Base-by-base conservation (phyloP, 2,797 vertebrate species). In the Nyctibius grandis region DNA sequence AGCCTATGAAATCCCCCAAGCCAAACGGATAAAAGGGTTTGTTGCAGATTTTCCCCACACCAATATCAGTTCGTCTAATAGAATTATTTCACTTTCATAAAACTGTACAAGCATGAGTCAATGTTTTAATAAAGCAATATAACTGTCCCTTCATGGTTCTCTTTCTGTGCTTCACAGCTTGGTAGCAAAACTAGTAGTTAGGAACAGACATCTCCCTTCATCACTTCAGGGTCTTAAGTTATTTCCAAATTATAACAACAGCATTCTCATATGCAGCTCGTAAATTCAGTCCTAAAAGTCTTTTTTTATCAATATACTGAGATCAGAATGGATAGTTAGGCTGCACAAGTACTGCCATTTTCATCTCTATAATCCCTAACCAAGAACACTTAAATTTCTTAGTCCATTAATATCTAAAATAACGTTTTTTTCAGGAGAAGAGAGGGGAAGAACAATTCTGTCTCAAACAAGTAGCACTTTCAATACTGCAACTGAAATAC, bases 251-350 rank as follows among this genome's bases (percentile, higher is more conserved):
- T 78, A 57, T 34, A 60, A 31, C 9, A 65, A 9, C 28, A 67
- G 11, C 74, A 95, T 95, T 97, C 78, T 95, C 70, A 65, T 50
- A 88, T 89, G 60, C 45, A 96, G 91, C 64, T 97, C 83, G 42
- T 94, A 97, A 95, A 96, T 97, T 97, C 95, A 96, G 91, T 96
- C 91, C 91, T 97, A 90, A 95, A 97, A 94, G 87, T 95, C 93
- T 95, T 95, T 91, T 88, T 34, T 93, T 98, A 97, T 95, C 92
- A 95, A 85, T 95, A 95, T 93, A 82, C 74, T 56, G 13, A 84
- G 68, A 90, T 74, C 68, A 84, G 54, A 93, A 75, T 48, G 69
- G 47, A 70, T 78, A 28, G 4, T 91, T 85, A 85, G 67, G 18
- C 36, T 69, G 33, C 38, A 73, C 63, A 45, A 48, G 16, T 94